Percentiles rank a stretch among this genome's conserved stretches.
These are phyloP conservation scores for Apodemia mormo DNA, from an alignment of 2,888 invertebrate genomes.

Conservation along the genomic window DNA sequence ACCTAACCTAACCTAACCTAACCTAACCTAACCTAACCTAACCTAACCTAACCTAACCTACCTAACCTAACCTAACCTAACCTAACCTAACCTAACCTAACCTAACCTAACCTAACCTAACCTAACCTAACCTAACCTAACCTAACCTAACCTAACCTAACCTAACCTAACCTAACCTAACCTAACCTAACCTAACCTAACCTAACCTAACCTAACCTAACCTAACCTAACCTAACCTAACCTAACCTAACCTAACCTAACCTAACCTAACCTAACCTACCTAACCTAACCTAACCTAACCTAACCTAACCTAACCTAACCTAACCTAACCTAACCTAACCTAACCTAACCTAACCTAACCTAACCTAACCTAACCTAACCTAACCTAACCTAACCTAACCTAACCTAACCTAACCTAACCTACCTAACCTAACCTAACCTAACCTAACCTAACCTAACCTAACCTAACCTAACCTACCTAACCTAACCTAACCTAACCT, in stretches of 20 bases:
- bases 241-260: constrained; percentile 33
- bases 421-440: too few species aligned
- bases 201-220: constrained; percentile 31
- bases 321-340: constrained; percentile 33
- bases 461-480: too few species aligned
- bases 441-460: constrained; percentile 34
- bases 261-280: too few species aligned
- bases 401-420: too few species aligned
- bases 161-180: constrained; percentile 32
- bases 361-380: constrained; percentile 37
- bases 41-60: too few species aligned
- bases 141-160: constrained; percentile 34
- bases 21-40: constrained; percentile 34
- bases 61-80: too few species aligned
- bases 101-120: constrained; percentile 31
- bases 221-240: constrained; percentile 33
- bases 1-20: constrained; percentile 37
- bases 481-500: too few species aligned
- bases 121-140: constrained; percentile 35
- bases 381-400: constrained; percentile 35
- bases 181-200: constrained; percentile 33
- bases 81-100: too few species aligned
- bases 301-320: too few species aligned
- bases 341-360: constrained; percentile 35
- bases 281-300: too few species aligned